Conservation (phyloP, 2,888 invertebrate species). For the Ochropacha duplaris region DNA sequence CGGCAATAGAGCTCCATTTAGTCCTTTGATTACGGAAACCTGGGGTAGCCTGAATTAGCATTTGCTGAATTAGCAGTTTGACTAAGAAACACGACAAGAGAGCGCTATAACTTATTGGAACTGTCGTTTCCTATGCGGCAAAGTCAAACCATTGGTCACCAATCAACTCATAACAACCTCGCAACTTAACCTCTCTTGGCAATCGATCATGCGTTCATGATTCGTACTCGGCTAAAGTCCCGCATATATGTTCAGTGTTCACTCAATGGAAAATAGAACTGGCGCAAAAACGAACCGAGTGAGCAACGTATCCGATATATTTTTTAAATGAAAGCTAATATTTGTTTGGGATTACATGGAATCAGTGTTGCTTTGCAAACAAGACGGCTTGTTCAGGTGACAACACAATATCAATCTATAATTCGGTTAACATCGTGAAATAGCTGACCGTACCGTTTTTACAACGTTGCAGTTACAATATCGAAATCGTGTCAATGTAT, state of each 20-base stretch:
- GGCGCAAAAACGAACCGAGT: slow-evolving; percentile 15
- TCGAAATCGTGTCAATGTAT: slow-evolving; percentile 16
- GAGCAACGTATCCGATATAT: slow-evolving; percentile 32
- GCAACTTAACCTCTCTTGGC: neutral
- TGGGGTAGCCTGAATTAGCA: too few relatives aligned
- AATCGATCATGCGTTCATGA: neutral
- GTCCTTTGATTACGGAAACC: too few relatives aligned
- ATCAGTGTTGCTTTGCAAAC: slow-evolving; percentile 42
- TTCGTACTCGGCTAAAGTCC: neutral
- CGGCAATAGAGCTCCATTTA: too few relatives aligned
- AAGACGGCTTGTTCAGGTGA: slow-evolving; percentile 25
- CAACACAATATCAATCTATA: slow-evolving; percentile 19
- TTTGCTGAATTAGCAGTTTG: too few relatives aligned
- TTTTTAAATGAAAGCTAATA: slow-evolving; percentile 48
- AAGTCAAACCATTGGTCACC: too few relatives aligned
- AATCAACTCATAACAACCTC: neutral
- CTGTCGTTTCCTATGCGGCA: too few relatives aligned
- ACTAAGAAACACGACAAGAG: too few relatives aligned
- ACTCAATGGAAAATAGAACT: neutral
- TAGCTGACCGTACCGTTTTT: slow-evolving; percentile 27
- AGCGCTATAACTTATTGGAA: too few relatives aligned
- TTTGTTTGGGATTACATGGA: slow-evolving; percentile 53
- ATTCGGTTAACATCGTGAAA: slow-evolving; percentile 9
- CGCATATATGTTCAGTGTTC: neutral
- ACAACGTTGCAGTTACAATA: slow-evolving; percentile 17